Conservation (phyloP, 2,113 vertebrate genomes). For the Coracopsis vasa region DNA sequence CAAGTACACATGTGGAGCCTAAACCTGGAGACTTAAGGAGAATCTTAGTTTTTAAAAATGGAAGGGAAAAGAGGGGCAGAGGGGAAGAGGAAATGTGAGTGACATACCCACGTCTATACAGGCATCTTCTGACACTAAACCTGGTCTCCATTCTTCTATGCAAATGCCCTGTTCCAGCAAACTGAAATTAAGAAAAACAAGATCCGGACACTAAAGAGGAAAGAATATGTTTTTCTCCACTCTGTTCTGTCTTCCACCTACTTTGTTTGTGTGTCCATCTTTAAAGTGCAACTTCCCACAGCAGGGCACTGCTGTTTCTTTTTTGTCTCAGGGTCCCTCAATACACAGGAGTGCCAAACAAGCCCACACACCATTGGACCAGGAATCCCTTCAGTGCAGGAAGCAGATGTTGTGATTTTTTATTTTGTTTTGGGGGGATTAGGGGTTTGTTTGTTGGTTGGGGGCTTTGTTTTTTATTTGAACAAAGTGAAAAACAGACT, state of each 20-base stretch:
- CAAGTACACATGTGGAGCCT: neutral
- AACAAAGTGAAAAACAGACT: neutral
- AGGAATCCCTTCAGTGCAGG: neutral
- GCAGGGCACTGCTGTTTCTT: neutral
- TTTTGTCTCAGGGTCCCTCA: neutral
- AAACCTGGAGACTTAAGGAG: neutral
- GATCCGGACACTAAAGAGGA: neutral
- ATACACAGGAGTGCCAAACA: neutral
- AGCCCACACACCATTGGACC: neutral
- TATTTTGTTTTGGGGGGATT: accelerated
- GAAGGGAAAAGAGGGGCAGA: neutral
- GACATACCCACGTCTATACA: neutral
- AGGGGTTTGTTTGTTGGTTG: accelerated
- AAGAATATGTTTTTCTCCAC: neutral
- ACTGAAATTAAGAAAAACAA: neutral
- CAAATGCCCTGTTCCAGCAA: neutral
- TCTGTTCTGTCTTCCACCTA: accelerated
- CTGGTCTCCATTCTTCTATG: neutral
- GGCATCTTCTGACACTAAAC: neutral
- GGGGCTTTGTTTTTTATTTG: neutral
- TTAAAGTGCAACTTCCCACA: accelerated
- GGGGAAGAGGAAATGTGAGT: neutral
- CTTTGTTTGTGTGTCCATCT: accelerated
- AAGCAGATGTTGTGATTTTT: neutral
- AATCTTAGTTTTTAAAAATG: neutral